These are phyloP conservation scores for Halcyon senegalensis DNA, from an alignment of 2,113 vertebrate genomes.

Conservation along the genomic window DNA sequence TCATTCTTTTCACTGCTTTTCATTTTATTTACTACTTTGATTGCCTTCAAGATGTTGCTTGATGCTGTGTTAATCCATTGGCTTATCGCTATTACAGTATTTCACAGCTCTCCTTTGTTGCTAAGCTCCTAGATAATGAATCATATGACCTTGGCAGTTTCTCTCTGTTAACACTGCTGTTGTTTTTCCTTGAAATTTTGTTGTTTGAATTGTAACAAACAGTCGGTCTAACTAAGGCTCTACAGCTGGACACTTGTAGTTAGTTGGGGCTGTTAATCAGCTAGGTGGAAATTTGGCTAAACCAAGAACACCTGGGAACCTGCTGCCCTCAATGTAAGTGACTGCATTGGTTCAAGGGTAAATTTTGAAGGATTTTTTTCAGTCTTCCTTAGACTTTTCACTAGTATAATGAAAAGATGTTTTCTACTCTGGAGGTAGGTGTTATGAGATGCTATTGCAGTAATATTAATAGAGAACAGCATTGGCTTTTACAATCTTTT, in stretches of 20 bases:
- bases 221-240: neutral
- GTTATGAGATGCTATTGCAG: neutral
- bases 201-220: neutral
- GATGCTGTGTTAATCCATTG: slow-evolving; percentile 3
- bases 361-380: neutral
- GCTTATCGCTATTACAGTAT: neutral
- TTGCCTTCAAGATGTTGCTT: neutral
- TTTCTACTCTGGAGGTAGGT: neutral
- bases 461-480: neutral
- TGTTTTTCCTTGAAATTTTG: slow-evolving; percentile 3
- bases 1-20: neutral
- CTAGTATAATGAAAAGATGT: neutral
- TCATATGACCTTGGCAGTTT: slow-evolving; percentile 16
- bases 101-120: slow-evolving; percentile 43
- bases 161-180: neutral
- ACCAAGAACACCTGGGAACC: neutral
- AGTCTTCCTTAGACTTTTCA: neutral
- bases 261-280: neutral
- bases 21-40: slow-evolving; percentile 25
- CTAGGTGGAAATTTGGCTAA: neutral
- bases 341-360: neutral
- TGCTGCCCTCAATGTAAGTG: neutral
- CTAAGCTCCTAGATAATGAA: slow-evolving; percentile 40
- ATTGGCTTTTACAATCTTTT: neutral
- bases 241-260: neutral